Evolutionary conservation across 2,113 vertebrate species (phyloP).

Genomic region (Verasper variegatus): DNA sequence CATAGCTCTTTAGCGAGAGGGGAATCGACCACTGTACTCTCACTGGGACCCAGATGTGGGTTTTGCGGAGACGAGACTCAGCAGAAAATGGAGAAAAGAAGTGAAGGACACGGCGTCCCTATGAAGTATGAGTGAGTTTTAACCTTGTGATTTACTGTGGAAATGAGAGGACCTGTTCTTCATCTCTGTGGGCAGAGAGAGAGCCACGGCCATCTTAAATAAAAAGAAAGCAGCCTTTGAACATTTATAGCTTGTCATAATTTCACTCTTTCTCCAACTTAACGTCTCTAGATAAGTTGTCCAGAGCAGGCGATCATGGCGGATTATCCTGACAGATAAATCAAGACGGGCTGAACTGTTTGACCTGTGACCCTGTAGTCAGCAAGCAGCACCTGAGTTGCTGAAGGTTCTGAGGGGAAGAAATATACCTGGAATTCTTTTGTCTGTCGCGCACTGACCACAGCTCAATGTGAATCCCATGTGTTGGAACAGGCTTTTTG

Average conservation of each 20-base stretch:
- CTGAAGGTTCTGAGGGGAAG: constrained; percentile 7
- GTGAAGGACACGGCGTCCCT: constrained; percentile 24
- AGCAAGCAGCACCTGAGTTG: background rate
- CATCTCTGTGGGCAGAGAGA: constrained; percentile 28
- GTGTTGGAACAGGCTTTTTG: constrained; percentile 19
- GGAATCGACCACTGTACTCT: constrained; percentile 8
- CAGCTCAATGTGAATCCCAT: background rate
- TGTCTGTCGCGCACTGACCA: constrained; percentile 19
- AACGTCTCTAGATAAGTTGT: constrained; percentile 31
- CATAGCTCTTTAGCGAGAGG: constrained; percentile 2
- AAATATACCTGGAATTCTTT: constrained; percentile 19
- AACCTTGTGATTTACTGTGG: constrained; percentile 36
- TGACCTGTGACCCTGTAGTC: constrained; percentile 27
- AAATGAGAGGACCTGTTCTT: constrained; percentile 36
- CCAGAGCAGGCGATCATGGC: constrained; percentile 29
- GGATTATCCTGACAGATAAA: constrained; percentile 45
- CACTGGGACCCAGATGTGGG: constrained; percentile 34
- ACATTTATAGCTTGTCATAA: constrained; percentile 33
- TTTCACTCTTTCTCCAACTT: constrained; percentile 40
- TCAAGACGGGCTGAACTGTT: constrained; percentile 21
- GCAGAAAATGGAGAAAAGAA: constrained; percentile 29
- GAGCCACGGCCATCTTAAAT: constrained; percentile 15
- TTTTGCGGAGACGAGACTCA: constrained; percentile 13
- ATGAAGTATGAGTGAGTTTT: constrained; percentile 28
- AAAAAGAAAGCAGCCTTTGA: constrained; percentile 53